Evolutionary conservation across 2,113 vertebrate species (phyloP), one percentile per base, ranked within the genome.

Genomic region (Apeltes quadracus): DNA sequence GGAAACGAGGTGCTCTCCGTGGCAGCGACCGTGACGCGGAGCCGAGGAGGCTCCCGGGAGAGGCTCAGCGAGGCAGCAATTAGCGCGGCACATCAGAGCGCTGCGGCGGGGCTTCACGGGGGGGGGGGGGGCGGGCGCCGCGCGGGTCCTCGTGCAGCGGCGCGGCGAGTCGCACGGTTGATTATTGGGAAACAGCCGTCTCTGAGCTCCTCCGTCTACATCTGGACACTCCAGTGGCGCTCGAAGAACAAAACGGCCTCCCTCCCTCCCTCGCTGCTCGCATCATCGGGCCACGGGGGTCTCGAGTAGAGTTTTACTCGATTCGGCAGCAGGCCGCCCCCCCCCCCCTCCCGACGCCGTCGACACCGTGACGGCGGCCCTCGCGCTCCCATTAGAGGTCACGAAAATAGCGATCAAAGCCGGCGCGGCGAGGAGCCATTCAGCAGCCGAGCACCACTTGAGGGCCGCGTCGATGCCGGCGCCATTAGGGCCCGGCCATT

Each of bases 1-100:
- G 89, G 89, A 92, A 90, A 92, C 89, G 86, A 92, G 89, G 82
- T 73, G 81, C 84, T 84, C 82, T 84, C 82, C 82, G 78, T 84
- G 43, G 64, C 80, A 80, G 85, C 78, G 65, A 83, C 89, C 83
- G 75, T 82, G 86, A 85, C 78, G 78, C 89, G 78, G 75, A 85
- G 82, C 76, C 23, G 61, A 61, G 54, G 85, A 78, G 80, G 72
- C 84, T 90, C 91, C 87, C 91, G 38, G 76, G 87, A 90, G 91
- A 88, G 75, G 48, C 57, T 16, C 85, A 75, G 83, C 81, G 79
- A 88, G 88, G 90, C 89, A 86, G 89, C 92, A 92, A 92, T 93
- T 92, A 92, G 86, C 82, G 86, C 69, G 80, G 82, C 77, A 74
- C 66, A 87, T 81, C 84, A 82, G 77, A 84, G 72, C 78, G 48